Conservation (phyloP, 2,113 vertebrate species). For the Panurus biarmicus region DNA sequence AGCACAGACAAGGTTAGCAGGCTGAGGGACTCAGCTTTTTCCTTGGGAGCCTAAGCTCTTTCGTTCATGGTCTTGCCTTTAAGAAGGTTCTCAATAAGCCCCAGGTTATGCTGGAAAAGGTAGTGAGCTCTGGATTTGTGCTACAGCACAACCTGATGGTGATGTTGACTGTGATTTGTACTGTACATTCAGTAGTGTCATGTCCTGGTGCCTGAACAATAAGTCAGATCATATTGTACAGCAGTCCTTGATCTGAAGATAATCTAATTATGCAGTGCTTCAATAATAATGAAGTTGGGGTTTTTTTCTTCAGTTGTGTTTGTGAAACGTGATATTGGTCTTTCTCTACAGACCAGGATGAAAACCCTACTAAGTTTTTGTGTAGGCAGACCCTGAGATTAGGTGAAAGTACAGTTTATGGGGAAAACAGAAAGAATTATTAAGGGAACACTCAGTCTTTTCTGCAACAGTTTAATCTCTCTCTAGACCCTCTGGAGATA, state of each 20-base stretch:
- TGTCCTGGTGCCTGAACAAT: background rate
- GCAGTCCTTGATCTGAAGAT: background rate
- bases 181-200: background rate
- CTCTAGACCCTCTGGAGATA: background rate
- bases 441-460: background rate
- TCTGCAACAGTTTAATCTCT: background rate
- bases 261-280: background rate
- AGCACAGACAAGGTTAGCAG: slow-evolving; percentile 80
- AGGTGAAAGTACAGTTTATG: background rate
- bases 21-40: background rate
- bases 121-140: background rate
- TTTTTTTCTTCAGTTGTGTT: background rate
- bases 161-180: background rate
- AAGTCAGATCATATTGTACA: background rate
- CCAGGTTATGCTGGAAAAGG: background rate
- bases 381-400: background rate
- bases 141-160: background rate
- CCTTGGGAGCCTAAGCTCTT: background rate
- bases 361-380: background rate
- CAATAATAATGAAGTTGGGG: background rate
- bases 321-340: background rate
- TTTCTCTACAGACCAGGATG: background rate
- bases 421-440: background rate
- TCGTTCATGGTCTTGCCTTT: background rate
- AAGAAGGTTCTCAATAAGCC: background rate